Percentiles rank a stretch among this genome's conserved stretches.
These are phyloP conservation scores for Ypsolopha sequella DNA, from an alignment of 2,888 invertebrate genomes.

Conservation along the genomic window DNA sequence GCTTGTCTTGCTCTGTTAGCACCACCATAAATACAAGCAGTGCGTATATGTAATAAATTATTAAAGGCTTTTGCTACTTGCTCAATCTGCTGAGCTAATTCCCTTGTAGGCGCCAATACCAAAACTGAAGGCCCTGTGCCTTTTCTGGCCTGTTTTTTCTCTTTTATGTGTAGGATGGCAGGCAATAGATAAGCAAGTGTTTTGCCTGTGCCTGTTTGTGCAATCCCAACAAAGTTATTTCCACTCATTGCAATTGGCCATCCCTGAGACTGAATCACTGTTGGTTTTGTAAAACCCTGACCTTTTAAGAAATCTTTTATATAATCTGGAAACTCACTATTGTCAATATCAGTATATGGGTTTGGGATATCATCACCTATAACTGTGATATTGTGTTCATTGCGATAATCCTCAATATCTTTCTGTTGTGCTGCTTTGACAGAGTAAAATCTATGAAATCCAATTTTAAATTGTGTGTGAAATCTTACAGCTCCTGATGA, in stretches of 20 bases:
- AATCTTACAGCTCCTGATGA: neutral
- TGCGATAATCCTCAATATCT: conserved; percentile 74
- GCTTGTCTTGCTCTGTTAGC: conserved; percentile 79
- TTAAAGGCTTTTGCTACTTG: conserved; percentile 85
- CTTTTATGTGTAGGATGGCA: conserved; percentile 86
- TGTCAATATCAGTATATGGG: conserved; percentile 81
- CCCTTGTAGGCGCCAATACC: conserved; percentile 84
- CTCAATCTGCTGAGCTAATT: conserved; percentile 83
- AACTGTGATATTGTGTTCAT: conserved; percentile 78
- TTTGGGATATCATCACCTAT: conserved; percentile 78
- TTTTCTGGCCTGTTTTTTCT: conserved; percentile 73
- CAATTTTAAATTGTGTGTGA: neutral
- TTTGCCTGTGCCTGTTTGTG: conserved; percentile 85
- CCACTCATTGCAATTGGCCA: conserved; percentile 89
- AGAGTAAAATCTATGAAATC: conserved; percentile 28
- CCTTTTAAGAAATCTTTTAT: conserved; percentile 73
- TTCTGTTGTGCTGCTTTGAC: conserved; percentile 30
- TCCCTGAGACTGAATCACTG: conserved; percentile 85
- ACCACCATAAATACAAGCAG: conserved; percentile 90
- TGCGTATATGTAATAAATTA: conserved; percentile 75
- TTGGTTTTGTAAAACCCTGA: conserved; percentile 79
- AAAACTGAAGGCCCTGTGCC: conserved; percentile 86
- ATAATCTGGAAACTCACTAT: conserved; percentile 80
- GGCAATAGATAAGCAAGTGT: conserved; percentile 83
- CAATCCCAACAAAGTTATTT: conserved; percentile 86